Percentiles rank a stretch among this genome's conserved stretches.
Conservation (phyloP, 1,140 invertebrate species). For the Agrilus planipennis region DNA sequence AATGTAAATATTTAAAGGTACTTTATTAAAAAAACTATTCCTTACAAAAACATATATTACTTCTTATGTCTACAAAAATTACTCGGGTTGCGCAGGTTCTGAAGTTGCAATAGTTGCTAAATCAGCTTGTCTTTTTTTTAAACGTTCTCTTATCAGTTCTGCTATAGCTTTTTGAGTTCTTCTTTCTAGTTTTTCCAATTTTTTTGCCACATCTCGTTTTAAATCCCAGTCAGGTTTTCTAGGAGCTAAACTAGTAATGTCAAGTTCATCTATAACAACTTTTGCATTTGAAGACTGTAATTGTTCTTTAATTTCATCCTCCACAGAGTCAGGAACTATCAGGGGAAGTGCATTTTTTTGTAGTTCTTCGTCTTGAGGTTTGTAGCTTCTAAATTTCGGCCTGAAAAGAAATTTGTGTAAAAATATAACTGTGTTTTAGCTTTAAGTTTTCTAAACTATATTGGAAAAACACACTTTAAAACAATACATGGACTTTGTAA, state of each 20-base stretch:
- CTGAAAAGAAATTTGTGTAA: slow-evolving; percentile 49
- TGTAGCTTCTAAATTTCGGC: slow-evolving; percentile 84
- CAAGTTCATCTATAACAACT: slow-evolving; percentile 79
- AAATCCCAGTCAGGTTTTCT: slow-evolving; percentile 97
- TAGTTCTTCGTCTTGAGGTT: slow-evolving; percentile 69
- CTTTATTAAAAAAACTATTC: not conserved
- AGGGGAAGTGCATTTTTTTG: slow-evolving; percentile 55
- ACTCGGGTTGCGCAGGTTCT: not conserved
- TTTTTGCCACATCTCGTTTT: slow-evolving; percentile 84
- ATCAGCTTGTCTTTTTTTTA: slow-evolving; percentile 54
- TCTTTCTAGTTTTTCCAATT: slow-evolving; percentile 81
- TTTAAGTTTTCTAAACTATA: not conserved
- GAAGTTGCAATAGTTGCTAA: slow-evolving; percentile 18
- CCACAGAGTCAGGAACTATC: slow-evolving; percentile 63
- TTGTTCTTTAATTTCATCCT: slow-evolving; percentile 62
- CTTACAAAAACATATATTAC: not conserved
- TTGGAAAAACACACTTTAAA: slow-evolving; percentile 2
- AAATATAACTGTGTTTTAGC: not conserved
- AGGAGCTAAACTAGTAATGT: slow-evolving; percentile 85
- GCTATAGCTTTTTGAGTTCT: slow-evolving; percentile 90
- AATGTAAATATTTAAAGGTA: too few relatives aligned
- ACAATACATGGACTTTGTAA: slow-evolving; percentile 7
- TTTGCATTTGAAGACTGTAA: slow-evolving; percentile 64
- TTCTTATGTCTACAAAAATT: not conserved
- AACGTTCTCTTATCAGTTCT: slow-evolving; percentile 77